Percentiles rank a stretch among this genome's conserved stretches.
Conservation (phyloP, 2,797 vertebrate species). For the Sparus aurata region DNA sequence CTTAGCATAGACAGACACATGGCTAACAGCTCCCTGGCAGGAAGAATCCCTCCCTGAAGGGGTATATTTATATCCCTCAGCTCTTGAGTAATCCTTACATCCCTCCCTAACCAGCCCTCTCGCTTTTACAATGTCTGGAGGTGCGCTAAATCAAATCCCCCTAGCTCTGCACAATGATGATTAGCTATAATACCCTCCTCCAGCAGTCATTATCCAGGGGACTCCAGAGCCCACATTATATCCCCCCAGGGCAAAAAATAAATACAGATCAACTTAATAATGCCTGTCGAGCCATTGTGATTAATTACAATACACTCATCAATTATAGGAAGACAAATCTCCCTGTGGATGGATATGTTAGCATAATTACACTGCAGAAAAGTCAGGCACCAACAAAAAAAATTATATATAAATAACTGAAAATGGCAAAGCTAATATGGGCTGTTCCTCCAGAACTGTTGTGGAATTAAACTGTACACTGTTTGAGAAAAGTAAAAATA, state of each 20-base stretch:
- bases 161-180: constrained; percentile 84
- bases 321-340: constrained; percentile 73
- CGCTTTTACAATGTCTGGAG: constrained; percentile 81
- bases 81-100: constrained; percentile 78
- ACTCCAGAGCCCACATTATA: constrained; percentile 74
- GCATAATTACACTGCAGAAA: constrained; percentile 50
- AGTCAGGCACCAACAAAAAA: constrained; percentile 30
- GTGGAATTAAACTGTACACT: not conserved
- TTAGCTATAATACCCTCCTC: constrained; percentile 84
- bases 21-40: constrained; percentile 68
- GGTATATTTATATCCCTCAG: constrained; percentile 79
- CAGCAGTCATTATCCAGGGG: constrained; percentile 78
- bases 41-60: constrained; percentile 67
- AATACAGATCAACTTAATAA: constrained; percentile 83
- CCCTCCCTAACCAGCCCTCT: constrained; percentile 75
- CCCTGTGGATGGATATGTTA: constrained; percentile 61
- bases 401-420: constrained; percentile 34
- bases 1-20: constrained; percentile 60
- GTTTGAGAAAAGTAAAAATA: not conserved
- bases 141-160: constrained; percentile 83
- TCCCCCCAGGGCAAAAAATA: constrained; percentile 71
- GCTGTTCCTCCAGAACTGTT: not conserved
- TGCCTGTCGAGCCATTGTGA: constrained; percentile 72
- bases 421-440: constrained; percentile 28
- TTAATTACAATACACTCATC: constrained; percentile 80